Conservation (phyloP, 2,113 vertebrate species). For the Paralichthys olivaceus region DNA sequence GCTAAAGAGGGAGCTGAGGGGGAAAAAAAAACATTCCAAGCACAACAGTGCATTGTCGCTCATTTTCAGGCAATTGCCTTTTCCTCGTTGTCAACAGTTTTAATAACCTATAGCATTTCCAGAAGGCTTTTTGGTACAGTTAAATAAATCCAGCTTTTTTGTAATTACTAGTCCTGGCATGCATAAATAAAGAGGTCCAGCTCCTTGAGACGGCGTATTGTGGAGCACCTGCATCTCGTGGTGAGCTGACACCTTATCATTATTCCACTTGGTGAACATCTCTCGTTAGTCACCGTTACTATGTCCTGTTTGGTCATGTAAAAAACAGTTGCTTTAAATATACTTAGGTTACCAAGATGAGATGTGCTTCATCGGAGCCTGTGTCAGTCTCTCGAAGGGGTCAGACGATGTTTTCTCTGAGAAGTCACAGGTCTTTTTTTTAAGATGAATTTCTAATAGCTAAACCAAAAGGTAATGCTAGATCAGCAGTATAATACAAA, state of each 20-base stretch:
- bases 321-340: conserved; percentile 92
- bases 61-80: conserved; percentile 99
- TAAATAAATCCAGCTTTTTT: conserved; percentile 99
- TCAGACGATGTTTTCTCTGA: conserved; percentile 4
- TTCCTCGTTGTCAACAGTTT: conserved; percentile 99
- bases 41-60: conserved; percentile 98
- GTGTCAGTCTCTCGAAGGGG: background rate
- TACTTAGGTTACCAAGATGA: conserved; percentile 52
- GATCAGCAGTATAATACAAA: conserved; percentile 21
- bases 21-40: conserved; percentile 83
- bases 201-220: conserved; percentile 96
- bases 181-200: conserved; percentile 97
- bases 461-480: background rate
- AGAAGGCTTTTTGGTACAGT: conserved; percentile 95
- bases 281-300: conserved; percentile 97
- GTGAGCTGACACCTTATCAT: conserved; percentile 99
- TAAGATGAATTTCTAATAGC: background rate
- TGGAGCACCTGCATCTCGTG: conserved; percentile 97
- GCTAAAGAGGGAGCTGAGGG: conserved; percentile 76
- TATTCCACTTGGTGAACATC: conserved; percentile 99
- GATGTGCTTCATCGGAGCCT: conserved; percentile 14
- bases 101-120: conserved; percentile 99
- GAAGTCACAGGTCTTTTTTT: conserved; percentile 5
- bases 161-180: conserved; percentile 97
- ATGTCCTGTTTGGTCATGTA: conserved; percentile 88